Evolutionary conservation across 2,113 vertebrate genomes (phyloP).

Genomic region (Gasterosteus nipponicus): DNA sequence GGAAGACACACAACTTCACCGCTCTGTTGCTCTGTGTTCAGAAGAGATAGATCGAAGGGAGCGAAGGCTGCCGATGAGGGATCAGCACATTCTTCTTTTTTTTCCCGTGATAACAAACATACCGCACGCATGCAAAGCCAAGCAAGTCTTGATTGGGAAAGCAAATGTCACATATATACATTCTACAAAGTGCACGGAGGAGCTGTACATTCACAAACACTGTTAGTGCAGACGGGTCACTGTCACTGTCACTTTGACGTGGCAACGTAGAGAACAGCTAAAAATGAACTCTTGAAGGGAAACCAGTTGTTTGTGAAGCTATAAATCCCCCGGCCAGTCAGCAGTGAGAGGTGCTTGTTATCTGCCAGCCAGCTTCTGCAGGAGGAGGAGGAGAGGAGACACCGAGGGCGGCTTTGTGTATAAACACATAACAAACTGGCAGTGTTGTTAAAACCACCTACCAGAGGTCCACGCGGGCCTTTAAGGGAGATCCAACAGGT

Average conservation of each 20-base stretch:
- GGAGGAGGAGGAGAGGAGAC: slow-evolving; percentile 33
- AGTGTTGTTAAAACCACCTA: slow-evolving; percentile 41
- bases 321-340: slow-evolving; percentile 50
- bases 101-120: background rate
- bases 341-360: slow-evolving; percentile 46
- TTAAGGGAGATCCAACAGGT: slow-evolving; percentile 15
- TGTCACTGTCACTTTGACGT: background rate
- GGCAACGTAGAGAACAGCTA: slow-evolving; percentile 43
- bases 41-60: background rate
- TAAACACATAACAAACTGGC: slow-evolving; percentile 44
- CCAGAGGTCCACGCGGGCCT: slow-evolving; percentile 7
- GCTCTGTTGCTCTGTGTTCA: background rate
- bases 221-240: background rate
- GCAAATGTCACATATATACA: background rate
- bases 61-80: slow-evolving; percentile 14
- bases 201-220: slow-evolving; percentile 11
- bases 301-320: slow-evolving; percentile 54
- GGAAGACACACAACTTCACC: slow-evolving; percentile 11
- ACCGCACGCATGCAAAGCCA: slow-evolving; percentile 29
- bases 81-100: slow-evolving; percentile 31
- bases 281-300: slow-evolving; percentile 20
- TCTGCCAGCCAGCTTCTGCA: slow-evolving; percentile 22
- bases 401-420: slow-evolving; percentile 26
- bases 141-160: background rate
- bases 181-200: background rate